Conservation (phyloP, 2,888 invertebrate genomes). For the Crossocerus cetratus region DNA sequence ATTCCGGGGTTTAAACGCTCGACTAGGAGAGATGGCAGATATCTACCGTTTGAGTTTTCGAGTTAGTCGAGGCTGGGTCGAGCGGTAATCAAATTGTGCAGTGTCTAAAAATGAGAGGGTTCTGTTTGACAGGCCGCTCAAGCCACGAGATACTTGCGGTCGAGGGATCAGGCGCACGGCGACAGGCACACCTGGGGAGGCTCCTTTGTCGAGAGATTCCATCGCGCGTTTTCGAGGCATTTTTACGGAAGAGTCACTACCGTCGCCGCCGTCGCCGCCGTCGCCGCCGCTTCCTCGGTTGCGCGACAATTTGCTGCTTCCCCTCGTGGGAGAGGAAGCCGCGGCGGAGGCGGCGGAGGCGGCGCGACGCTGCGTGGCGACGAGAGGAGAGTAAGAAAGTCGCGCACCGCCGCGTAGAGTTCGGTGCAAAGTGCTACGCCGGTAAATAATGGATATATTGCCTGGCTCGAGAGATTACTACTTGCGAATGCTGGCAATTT, state of each 20-base stretch:
- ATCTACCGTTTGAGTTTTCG: no score
- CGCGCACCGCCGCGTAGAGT: conserved; percentile 32
- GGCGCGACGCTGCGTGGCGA: no score
- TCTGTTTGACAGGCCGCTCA: no score
- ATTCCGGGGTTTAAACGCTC: no score
- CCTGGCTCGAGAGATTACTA: conserved; percentile 50
- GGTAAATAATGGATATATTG: conserved; percentile 59
- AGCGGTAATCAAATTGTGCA: no score
- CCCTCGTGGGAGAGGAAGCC: conserved; percentile 24
- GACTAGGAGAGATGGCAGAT: no score
- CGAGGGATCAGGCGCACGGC: no score
- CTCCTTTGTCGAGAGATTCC: not conserved
- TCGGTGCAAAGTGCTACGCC: conserved; percentile 47
- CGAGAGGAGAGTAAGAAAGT: conserved; percentile 40
- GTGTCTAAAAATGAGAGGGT: no score
- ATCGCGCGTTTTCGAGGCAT: not conserved
- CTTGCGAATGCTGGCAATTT: conserved; percentile 55
- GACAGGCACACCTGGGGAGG: not conserved
- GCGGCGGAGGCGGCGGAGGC: no score
- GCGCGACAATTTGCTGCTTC: not conserved
- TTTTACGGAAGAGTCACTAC: not conserved
- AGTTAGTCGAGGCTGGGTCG: no score
- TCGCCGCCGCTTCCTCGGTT: conserved; percentile 6
- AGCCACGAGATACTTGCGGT: no score
- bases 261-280: no score